Percentiles rank a stretch among this genome's conserved stretches.
These are phyloP conservation scores for Temnothorax ravouxi DNA, from an alignment of 2,888 invertebrate species.

Conservation along the genomic window DNA sequence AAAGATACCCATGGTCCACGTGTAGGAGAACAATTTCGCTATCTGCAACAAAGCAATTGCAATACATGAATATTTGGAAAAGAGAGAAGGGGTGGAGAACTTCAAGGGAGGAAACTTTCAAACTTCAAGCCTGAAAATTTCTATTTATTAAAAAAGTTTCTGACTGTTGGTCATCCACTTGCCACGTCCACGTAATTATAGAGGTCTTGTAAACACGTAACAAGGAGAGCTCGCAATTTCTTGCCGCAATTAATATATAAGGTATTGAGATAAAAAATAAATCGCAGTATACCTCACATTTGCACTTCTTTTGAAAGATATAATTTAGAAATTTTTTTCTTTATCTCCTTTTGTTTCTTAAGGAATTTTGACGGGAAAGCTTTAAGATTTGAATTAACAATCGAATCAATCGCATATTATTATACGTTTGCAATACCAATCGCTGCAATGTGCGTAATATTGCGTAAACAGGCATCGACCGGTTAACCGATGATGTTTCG, in stretches of 20 bases:
- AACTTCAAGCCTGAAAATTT: not conserved
- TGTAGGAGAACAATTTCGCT: slow-evolving; percentile 90
- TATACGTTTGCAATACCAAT: not conserved
- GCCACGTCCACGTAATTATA: not conserved
- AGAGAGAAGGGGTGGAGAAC: not conserved
- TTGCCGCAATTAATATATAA: not conserved
- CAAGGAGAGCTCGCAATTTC: not conserved
- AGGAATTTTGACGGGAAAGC: not conserved
- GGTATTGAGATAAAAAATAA: not conserved
- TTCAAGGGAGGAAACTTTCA: not conserved
- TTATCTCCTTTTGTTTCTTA: not conserved
- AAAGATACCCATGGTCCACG: slow-evolving; percentile 90
- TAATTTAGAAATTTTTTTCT: not conserved
- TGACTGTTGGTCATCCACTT: not conserved
- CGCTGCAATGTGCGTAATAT: not conserved
- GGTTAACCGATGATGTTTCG: slow-evolving; percentile 2
- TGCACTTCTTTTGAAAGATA: not conserved
- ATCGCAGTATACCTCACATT: not conserved
- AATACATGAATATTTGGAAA: not conserved
- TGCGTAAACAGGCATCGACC: not conserved
- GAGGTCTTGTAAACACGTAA: not conserved
- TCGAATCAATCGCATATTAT: not conserved
- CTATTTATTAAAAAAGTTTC: not conserved
- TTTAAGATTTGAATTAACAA: not conserved
- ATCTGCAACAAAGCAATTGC: slow-evolving; percentile 86